Base-by-base conservation (phyloP, 2,113 vertebrate genomes). In the Pseudois nayaur region DNA sequence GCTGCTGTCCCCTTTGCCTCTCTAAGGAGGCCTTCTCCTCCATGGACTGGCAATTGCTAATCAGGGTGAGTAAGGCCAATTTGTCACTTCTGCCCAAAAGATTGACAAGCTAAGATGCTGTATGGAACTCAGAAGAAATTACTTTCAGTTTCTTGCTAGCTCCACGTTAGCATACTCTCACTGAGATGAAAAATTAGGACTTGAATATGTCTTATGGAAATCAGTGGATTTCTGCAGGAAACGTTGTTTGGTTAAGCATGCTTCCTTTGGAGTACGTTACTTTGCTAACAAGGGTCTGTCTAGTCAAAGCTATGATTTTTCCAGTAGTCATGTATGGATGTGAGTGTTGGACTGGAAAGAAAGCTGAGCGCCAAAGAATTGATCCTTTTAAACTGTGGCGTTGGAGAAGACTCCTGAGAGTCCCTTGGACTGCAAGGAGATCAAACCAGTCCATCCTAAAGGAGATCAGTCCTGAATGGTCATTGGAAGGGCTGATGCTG, bases 311-410 rank as follows among this genome's bases (percentile, higher is more conserved):
- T 40, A 25, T 74, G 19, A 21, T 40, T 74, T 74, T 74, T 40
- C 67, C 19, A 3, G 36, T 74, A 23, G 19, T 40, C 36, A 23
- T 25, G 67, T 25, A 74, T 6, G 36, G 67, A 74, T 74, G 67
- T 74, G 67, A 71, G n/a, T 23, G n/a, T 23, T 40, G 67, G 67
- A 40, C 67, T 71, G n/a, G n/a, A 40, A 71, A 40, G 67, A 71
- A 71, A 40, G 67, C n/a, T 71, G 19, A 71, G 10, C 0, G 0
- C 67, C 0, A 0, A 23, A 40, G 17, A 71, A 71, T 71, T 71
- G 67, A 23, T 71, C 19, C n/a, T 71, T 40, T 71, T 40, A 5
- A 40, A 71, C 67, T 71, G 10, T 23, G n/a, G n/a, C 6, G 19
- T 71, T 71, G 67, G 67, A 40, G 67, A 40, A 71, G n/a, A 71